Base-by-base conservation (phyloP, 2,888 invertebrate species). In the Athalia cordata region DNA sequence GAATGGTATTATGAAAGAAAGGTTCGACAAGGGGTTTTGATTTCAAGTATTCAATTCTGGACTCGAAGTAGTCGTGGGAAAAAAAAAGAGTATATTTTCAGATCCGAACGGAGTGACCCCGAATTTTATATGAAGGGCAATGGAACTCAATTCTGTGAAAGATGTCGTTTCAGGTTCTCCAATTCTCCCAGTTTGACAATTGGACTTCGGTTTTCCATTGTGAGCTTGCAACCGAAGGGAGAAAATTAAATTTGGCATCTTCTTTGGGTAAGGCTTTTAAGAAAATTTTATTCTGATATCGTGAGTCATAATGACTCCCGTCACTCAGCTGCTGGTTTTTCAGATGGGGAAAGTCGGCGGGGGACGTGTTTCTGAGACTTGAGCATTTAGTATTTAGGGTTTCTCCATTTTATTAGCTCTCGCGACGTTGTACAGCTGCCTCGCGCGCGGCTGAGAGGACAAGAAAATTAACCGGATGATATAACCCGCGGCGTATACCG, bases 321-420 rank as follows among this genome's bases (percentile, higher is more conserved):
- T 82, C 83, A 78, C 79, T 81, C 78, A 77, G 66, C 29, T 79
- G 76, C 68, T 47, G 76, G 67, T 80, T 75, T 29, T 29, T 0
- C 29, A 29, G 29, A 29, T n/a, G 29, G 29, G 29, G 29, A 29
- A 29, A 29, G 2, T 29, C 29, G 29, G 57, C 15, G 4, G 49
- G 61, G 11, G 77, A 29, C 29, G 29, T 29, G 64, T n/a, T 62
- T 75, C 59, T 49, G 70, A 29, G 66, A 61, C 75, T 13, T 13
- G 7, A 15, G 75, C 80, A 84, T 85, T 84, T 86, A 75, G 81
- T 77, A 82, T 84, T 84, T 82, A 79, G 79, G 74, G 81, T 78
- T 81, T 81, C 80, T 75, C 80, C 81, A 81, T 85, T 85, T 85
- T 83, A 83, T 84, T 84, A 81, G 78, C 70, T 78, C 66, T 72